phyloP scores from a whole-genome alignment of 2,797 vertebrate species.

The Graptemys geographica region DNA sequence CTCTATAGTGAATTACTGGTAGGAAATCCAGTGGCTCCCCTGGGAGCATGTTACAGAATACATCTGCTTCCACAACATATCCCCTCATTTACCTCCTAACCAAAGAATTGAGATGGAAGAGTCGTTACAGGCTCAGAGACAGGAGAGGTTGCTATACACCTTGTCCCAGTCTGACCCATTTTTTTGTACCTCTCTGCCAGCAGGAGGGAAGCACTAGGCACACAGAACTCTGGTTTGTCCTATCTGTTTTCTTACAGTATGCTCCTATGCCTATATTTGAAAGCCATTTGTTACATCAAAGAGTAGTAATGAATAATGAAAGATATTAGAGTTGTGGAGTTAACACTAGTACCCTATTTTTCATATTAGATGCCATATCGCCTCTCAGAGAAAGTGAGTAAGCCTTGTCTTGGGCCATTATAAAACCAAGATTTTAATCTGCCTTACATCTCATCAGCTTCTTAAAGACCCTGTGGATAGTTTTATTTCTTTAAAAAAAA shows the following conservation, averaged over 20 bases:
- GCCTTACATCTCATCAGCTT: slow-evolving; percentile 12
- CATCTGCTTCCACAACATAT: not conserved
- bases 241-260: not conserved
- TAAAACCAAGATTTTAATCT: slow-evolving; percentile 35
- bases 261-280: slow-evolving; percentile 28
- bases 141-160: not conserved
- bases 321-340: not conserved
- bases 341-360: not conserved
- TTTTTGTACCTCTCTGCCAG: not conserved
- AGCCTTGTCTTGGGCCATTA: not conserved
- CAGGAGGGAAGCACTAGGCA: not conserved
- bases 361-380: not conserved
- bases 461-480: slow-evolving; percentile 23
- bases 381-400: not conserved
- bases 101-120: not conserved
- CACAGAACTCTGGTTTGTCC: not conserved
- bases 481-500: not conserved
- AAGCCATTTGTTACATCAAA: not conserved
- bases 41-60: not conserved
- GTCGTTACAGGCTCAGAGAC: not conserved
- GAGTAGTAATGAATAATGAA: slow-evolving; percentile 7
- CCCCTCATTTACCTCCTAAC: not conserved
- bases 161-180: not conserved
- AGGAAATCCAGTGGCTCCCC: not conserved
- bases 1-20: not conserved